Base-by-base conservation (phyloP, 2,113 vertebrate genomes). In the Nannospalax galili region DNA sequence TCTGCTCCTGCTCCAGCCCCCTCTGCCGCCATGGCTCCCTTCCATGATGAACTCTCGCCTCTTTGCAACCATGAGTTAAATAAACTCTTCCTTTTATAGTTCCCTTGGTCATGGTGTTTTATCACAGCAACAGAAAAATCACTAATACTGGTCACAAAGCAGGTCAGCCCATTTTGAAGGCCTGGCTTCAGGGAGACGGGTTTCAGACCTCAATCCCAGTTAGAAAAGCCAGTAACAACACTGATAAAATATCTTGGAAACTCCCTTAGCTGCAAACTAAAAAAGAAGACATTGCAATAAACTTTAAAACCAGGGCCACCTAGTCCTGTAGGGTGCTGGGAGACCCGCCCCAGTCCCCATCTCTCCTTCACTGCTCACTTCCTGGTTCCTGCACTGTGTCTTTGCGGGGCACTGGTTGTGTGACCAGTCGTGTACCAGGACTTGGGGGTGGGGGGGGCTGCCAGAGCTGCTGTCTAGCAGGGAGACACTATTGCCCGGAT, bases 301-400 rank as follows among this genome's bases (percentile, higher is more conserved):
- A 11, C n/a, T 26, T 85, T 52, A 72, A 69, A 40, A 73, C 4
- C 11, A 87, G 26, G 67, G n/a, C 14, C 24, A 56, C 35, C 45
- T 20, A 15, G 20, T 72, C 2, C 3, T 26, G 22, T 32, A n/a
- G 65, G 64, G 17, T 35, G 8, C 11, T 1, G 45, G 4, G 52
- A 24, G 84, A 1, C 7, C 60, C 22, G 8, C 60, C 60, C 60
- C 60, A 22, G 8, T 4, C 60, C 22, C 60, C 60, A 19, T 22
- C 60, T n/a, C 20, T 45, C 42, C 45, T 2, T 1, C 8, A 0
- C 2, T 4, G 35, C 24, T 70, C 14, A 14, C 3, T 1, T 12
- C 30, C 37, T 12, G n/a, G 6, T 0, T n/a, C 62, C 8, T 0
- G 4, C 4, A 2, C n/a, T 65, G 40, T 20, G 28, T 24, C 1